Percentiles rank a stretch among this genome's conserved stretches.
These are phyloP conservation scores for Hypselothyrea guttata DNA, from an alignment of 2,888 invertebrate genomes.

Conservation along the genomic window DNA sequence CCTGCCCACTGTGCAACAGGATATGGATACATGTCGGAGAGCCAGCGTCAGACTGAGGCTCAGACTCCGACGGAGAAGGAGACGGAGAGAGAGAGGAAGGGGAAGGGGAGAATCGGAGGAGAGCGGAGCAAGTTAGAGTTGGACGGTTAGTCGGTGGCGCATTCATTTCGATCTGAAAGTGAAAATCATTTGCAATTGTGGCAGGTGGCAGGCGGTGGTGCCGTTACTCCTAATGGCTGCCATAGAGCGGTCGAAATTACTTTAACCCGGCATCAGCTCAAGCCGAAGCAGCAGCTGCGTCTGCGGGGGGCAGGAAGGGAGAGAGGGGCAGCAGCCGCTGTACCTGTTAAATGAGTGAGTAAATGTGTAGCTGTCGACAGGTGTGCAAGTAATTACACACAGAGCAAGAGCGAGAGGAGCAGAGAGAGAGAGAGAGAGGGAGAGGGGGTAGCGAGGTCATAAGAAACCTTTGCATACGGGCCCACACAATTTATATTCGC, in stretches of 20 bases:
- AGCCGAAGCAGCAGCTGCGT: constrained; percentile 18
- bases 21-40: constrained; percentile 35
- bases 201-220: constrained; percentile 43
- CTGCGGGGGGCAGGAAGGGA: constrained; percentile 2
- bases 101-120: constrained; percentile 6
- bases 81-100: too few species aligned
- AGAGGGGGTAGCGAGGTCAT: constrained; percentile 5
- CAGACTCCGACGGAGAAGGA: too few species aligned
- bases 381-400: constrained; percentile 71
- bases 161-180: constrained; percentile 76
- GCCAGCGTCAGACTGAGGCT: constrained; percentile 8
- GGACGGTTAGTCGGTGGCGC: constrained; percentile 14
- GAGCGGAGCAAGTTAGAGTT: background rate
- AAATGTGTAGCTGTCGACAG: constrained; percentile 76
- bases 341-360: constrained; percentile 73
- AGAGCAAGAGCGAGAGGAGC: constrained; percentile 14
- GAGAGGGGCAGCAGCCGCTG: background rate
- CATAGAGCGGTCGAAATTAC: constrained; percentile 72
- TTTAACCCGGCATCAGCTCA: constrained; percentile 58
- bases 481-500: constrained; percentile 74
- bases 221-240: constrained; percentile 63
- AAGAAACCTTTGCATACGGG: constrained; percentile 67
- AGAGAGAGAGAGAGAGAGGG: constrained; percentile 7
- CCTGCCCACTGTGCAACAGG: constrained; percentile 28
- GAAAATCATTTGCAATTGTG: constrained; percentile 78